Conservation (phyloP, 2,797 vertebrate genomes). For the Coranthus polyacanthus region DNA sequence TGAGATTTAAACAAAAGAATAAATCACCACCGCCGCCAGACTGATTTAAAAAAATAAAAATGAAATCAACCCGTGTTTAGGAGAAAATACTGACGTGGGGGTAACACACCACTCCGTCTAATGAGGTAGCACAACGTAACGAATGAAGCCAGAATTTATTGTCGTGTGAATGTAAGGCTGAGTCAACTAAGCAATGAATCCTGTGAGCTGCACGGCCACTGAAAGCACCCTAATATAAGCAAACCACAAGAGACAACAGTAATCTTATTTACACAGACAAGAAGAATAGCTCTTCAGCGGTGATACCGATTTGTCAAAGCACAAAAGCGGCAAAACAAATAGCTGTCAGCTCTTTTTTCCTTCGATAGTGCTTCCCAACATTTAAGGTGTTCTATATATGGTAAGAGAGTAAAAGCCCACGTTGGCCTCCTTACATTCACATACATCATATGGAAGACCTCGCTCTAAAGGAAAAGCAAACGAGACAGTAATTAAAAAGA, state of each 20-base stretch:
- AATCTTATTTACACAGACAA: slow-evolving; percentile 2
- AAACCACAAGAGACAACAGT: slow-evolving; percentile 4
- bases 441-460: slow-evolving; percentile 25
- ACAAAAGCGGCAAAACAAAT: slow-evolving; percentile 7
- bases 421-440: slow-evolving; percentile 25
- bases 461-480: slow-evolving; percentile 21
- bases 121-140: slow-evolving; percentile 49
- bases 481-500: slow-evolving; percentile 49
- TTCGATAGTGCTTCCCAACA: slow-evolving; percentile 1
- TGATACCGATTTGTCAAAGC: slow-evolving; percentile 8
- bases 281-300: background rate
- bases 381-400: slow-evolving; percentile 20
- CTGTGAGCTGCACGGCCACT: slow-evolving; percentile 24
- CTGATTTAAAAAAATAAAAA: too few relatives aligned
- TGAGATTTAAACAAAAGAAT: too few relatives aligned
- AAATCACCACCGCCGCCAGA: too few relatives aligned
- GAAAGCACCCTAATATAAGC: slow-evolving; percentile 15
- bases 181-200: slow-evolving; percentile 43
- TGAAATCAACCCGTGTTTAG: background rate
- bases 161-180: slow-evolving; percentile 5
- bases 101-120: slow-evolving; percentile 52
- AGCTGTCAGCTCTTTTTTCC: background rate
- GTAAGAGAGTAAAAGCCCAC: slow-evolving; percentile 34
- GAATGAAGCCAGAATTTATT: slow-evolving; percentile 53
- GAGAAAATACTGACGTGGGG: background rate